Base-by-base conservation (phyloP, 2,888 invertebrate genomes). In the Argyra leucocephala region DNA sequence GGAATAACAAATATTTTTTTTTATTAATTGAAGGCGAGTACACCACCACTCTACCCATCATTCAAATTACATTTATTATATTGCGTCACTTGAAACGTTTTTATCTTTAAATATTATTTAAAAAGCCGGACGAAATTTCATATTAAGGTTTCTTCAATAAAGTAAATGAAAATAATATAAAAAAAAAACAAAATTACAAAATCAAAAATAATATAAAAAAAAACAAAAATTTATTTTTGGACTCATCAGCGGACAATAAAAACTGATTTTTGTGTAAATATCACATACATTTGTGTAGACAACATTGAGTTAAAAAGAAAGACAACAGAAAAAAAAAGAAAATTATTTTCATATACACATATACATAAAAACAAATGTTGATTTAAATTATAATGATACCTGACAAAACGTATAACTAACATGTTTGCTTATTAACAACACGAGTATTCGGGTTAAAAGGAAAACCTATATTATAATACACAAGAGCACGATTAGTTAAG, bases 211-310 rank as follows among this genome's bases (percentile, higher is more conserved):
- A 48, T 15, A 48, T 15, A 48, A 48, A 48, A 48, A 48, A n/a
- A 48, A 48, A 2, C 18, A 18, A 48, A 48, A 48, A 48, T 48
- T 48, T 48, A 48, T 48, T 48, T 48, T 48, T 48, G 48, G 48
- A 48, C 48, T 48, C 48, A 48, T 48, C 48, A 48, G 18, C n/a
- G 48, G 48, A 48, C 48, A 48, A 48, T 48, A 48, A 48, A 48
- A 48, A 48, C 12, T 48, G 48, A 48, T 18, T 18, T 48, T 48
- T 48, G 48, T 48, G 48, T 48, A 48, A 48, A 48, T 10, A 48
- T 5, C 7, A 37, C 3, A 37, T 12, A 48, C 7, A n/a, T 12
- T 10, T 31, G n/a, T n/a, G n/a, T n/a, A 3, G 12, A 31, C 31
- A 31, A 31, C 3, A 31, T 31, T 31, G 9, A 7, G 31, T 31